Evolutionary conservation across 2,888 invertebrate species (phyloP).

Genomic region (Mesorhabditis spiculigera): DNA sequence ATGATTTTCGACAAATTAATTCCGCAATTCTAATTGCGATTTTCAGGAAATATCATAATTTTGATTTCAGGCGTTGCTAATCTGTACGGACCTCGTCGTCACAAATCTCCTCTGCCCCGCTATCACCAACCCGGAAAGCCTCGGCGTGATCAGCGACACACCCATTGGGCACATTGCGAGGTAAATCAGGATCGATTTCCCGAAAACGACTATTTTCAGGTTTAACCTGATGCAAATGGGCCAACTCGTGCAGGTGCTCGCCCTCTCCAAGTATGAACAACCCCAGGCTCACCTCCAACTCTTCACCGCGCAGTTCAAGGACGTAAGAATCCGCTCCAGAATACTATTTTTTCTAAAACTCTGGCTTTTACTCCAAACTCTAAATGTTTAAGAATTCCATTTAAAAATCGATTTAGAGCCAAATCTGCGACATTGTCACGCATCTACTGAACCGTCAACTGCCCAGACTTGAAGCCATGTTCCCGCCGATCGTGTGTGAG

Average conservation of each 20-base stretch:
- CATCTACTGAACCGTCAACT: conserved; percentile 25
- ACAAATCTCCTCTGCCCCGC: conserved; percentile 92
- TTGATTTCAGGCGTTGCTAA: conserved; percentile 15
- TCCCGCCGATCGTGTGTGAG: conserved; percentile 12
- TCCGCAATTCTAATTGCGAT: too few species aligned
- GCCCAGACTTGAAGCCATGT: conserved; percentile 15
- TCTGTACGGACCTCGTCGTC: conserved; percentile 88
- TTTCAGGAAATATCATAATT: too few species aligned
- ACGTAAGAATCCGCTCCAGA: conserved; percentile 10
- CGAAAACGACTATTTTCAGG: conserved; percentile 66
- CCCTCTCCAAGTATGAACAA: conserved; percentile 78
- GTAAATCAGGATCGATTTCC: background rate
- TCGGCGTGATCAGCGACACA: conserved; percentile 82
- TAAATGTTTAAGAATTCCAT: background rate
- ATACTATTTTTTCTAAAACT: background rate
- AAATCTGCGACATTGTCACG: conserved; percentile 38
- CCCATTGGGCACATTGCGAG: conserved; percentile 82
- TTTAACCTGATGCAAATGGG: conserved; percentile 78
- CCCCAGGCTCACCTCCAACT: conserved; percentile 72
- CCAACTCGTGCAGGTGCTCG: conserved; percentile 74
- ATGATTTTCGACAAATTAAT: too few species aligned
- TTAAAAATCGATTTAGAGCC: conserved; percentile 11
- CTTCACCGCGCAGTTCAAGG: conserved; percentile 22
- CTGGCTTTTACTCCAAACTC: background rate
- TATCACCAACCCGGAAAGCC: conserved; percentile 84